Evolutionary conservation across 2,888 invertebrate genomes (phyloP).

Genomic region (Drosophila nigricruria): DNA sequence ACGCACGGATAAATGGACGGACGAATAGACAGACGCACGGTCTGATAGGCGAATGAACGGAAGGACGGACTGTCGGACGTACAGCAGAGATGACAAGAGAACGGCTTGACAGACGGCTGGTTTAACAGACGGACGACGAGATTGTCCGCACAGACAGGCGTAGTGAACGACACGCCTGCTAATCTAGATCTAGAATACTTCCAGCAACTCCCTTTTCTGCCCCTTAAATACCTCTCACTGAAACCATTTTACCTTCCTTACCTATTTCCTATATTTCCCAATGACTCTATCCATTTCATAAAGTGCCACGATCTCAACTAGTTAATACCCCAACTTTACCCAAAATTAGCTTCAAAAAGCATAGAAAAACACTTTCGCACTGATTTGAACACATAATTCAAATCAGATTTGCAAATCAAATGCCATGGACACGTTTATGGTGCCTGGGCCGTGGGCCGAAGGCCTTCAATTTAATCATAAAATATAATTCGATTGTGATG

Average conservation of each 20-base stretch:
- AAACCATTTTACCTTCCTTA: too few species aligned
- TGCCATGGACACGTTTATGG: background rate
- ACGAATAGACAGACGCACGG: too few species aligned
- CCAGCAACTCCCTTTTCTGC: too few species aligned
- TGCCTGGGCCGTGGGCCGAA: background rate
- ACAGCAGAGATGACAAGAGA: background rate
- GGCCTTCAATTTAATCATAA: background rate
- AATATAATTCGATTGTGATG: constrained; percentile 6
- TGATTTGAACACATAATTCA: background rate
- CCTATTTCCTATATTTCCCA: too few species aligned
- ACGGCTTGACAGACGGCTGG: background rate
- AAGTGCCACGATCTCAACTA: background rate
- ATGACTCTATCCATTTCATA: too few species aligned
- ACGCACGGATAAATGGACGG: background rate
- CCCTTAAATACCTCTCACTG: too few species aligned
- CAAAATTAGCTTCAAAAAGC: background rate
- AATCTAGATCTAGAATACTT: too few species aligned
- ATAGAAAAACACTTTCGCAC: background rate
- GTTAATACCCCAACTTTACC: background rate
- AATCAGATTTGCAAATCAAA: constrained; percentile 9
- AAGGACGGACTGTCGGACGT: background rate
- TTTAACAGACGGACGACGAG: background rate
- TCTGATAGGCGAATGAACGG: accelerated
- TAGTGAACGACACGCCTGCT: too few species aligned
- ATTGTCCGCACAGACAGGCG: too few species aligned